Base-by-base conservation (phyloP, 2,888 invertebrate genomes). In the Saturnia japonica region DNA sequence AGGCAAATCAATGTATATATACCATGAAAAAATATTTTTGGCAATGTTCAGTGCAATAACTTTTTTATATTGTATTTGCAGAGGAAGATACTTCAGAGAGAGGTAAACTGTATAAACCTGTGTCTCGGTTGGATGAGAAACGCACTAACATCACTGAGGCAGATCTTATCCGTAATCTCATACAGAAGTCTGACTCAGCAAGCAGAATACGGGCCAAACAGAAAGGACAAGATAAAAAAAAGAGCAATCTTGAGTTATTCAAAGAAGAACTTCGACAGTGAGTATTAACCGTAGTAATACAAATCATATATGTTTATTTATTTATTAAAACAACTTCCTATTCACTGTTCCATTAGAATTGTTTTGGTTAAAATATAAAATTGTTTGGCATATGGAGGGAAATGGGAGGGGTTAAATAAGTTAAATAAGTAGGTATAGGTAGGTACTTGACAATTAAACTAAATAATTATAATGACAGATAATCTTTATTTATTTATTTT, bases 241-340 rank as follows among this genome's bases (percentile, higher is more conserved):
- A 99, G 85, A 99, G 98, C 85, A 99, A 99, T 90, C 94, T 99
- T 75, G 99, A 99, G 88, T 93, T 98, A 22, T 99, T 99, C 85
- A 99, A 99, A 89, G 99, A 99, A 88, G 99, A 99, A 91, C 90
- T 99, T 64, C 96, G 98, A 94, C 96, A 97, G 98, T 98, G 88
- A 95, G 96, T 86, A 47, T 19, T 47, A 47, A 2, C 4, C 19
- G 47, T 47, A n/a, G 19, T 3, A 47, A 47, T 34, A 34, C 6
- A 47, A n/a, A 47, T 47, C 45, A 47, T 47, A 2, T 47, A 14
- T 47, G 3, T 34, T 34, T 34, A 34, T 6, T 34, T 34, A 34
- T 47, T 47, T 47, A 47, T 16, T 47, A 47, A 47, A 4, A 47
- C 6, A 47, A 47, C 47, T 12, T 12, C 47, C 6, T 47, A 16